Percentiles rank a stretch among this genome's conserved stretches.
Conservation (phyloP, 35 echinoderm and acorn worm species). For the Apostichopus californicus region DNA sequence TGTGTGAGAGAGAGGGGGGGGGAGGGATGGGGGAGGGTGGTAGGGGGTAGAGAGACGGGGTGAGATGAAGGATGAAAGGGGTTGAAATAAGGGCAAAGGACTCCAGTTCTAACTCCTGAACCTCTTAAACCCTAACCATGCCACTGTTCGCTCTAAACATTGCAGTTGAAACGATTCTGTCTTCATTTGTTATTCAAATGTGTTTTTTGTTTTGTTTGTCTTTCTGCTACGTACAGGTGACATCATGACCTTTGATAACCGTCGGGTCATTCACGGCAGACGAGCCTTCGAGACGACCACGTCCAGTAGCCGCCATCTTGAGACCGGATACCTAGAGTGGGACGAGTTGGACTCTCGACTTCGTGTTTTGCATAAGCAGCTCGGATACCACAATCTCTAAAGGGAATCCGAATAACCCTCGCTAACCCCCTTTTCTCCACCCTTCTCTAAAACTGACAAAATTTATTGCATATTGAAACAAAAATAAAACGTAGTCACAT, state of each 20-base stretch:
- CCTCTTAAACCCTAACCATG: too few species aligned
- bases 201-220: neutral
- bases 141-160: too few species aligned
- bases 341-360: slow-evolving; percentile 76
- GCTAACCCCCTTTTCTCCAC: neutral
- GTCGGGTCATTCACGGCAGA: slow-evolving; percentile 73
- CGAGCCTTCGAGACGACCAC: slow-evolving; percentile 58
- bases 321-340: slow-evolving; percentile 78
- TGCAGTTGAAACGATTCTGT: too few species aligned
- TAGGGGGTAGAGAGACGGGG: too few species aligned
- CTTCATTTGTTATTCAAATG: too few species aligned
- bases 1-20: too few species aligned
- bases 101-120: too few species aligned
- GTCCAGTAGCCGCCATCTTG: slow-evolving; percentile 69
- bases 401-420: neutral
- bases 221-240: slow-evolving; percentile 56
- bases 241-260: slow-evolving; percentile 76
- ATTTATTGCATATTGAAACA: too few species aligned
- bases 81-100: neutral
- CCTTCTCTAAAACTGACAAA: too few species aligned
- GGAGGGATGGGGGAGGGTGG: too few species aligned
- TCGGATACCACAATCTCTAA: slow-evolving; percentile 31
- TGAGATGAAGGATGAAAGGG: neutral
- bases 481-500: too few species aligned
- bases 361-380: slow-evolving; percentile 59